These are phyloP conservation scores for Corythaixoides concolor DNA, from an alignment of 2,113 vertebrate genomes.

Conservation along the genomic window DNA sequence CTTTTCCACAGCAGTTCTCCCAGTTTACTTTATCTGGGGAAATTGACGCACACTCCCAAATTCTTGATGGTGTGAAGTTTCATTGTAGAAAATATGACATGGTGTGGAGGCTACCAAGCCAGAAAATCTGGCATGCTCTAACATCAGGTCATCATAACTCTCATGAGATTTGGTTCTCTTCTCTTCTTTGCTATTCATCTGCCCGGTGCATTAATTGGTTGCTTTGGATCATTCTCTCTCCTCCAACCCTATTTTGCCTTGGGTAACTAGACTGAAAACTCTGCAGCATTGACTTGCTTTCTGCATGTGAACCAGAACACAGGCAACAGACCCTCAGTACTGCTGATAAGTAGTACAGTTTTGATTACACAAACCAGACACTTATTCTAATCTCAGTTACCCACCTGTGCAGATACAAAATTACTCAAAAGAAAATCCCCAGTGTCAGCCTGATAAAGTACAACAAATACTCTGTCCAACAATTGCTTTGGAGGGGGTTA, in stretches of 20 bases:
- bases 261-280: not conserved
- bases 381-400: not conserved
- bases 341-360: not conserved
- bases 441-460: not conserved
- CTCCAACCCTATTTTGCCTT: not conserved
- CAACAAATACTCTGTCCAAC: not conserved
- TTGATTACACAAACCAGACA: not conserved
- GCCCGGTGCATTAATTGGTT: not conserved
- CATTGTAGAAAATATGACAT: not conserved
- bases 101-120: not conserved
- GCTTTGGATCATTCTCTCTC: not conserved
- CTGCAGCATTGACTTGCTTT: not conserved
- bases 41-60: not conserved
- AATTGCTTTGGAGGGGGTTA: not conserved
- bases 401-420: not conserved
- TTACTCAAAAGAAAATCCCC: not conserved
- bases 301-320: not conserved
- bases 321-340: not conserved
- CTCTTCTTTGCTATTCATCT: not conserved
- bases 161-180: not conserved
- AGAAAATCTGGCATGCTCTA: not conserved
- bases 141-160: not conserved
- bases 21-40: not conserved
- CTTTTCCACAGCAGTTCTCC: not conserved
- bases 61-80: not conserved